Base-by-base conservation (phyloP, 2,113 vertebrate genomes). In the Mus pahari region DNA sequence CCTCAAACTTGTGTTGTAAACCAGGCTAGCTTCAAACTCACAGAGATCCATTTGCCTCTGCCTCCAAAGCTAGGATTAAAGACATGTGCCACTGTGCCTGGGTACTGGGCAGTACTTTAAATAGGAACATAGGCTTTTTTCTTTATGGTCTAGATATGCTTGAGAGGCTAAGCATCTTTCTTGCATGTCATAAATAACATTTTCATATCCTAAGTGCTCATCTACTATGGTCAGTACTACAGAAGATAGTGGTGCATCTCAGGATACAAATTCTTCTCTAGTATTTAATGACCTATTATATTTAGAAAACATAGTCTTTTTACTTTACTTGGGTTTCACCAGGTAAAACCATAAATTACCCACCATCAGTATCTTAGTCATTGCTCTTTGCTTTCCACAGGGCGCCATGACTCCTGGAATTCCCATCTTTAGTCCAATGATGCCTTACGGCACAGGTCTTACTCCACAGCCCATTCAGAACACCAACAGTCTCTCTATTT, bases 341-440 rank as follows among this genome's bases (percentile, higher is more conserved):
- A 79, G 55, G 36, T 11, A 58, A 50, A 55, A 42, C 28, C 5
- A 33, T 6, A 14, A 53, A 8, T 33, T 3, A 19, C 2, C 79
- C 17, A 26, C 0, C 19, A 0, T 17, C 53, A 42, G 22, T 16
- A 62, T 36, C 20, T 73, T 98, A 68, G 77, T 24, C 89, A 39
- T 53, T 26, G 0, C 8, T 11, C 50, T 71, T 94, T 89, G 74
- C 95, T 89, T 33, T 94, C 74, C 73, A 4, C 94, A 99, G 99
- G 98, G 99, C 58, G 99, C 99, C 86, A 99, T 99, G 99, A 99
- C 99, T 45, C 99, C 99, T 66, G 99, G 99, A 64, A 98, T 99
- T 83, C 99, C 99, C 0, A 99, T 99, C 64, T 99, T 99, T 94
- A 99, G 99, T 98, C 99, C 99, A 0, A 99, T 99, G 99, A 99